Conservation (phyloP, 2,113 vertebrate species). For the Amblyopsis rosae region DNA sequence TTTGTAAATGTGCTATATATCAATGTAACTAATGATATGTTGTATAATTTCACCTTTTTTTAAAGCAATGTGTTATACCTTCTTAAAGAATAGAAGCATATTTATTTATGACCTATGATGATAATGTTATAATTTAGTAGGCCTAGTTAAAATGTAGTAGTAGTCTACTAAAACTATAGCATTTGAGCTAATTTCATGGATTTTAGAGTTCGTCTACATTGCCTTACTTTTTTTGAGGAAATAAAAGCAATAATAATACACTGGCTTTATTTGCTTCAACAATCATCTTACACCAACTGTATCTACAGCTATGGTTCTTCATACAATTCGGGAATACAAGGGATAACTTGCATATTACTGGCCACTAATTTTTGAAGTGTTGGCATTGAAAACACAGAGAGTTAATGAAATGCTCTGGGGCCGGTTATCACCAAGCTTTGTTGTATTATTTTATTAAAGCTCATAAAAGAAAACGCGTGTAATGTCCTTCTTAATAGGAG, state of each 20-base stretch:
- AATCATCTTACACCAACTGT: constrained; percentile 27
- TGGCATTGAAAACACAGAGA: too few species aligned
- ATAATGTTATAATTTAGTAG: neutral
- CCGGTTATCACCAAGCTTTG: too few species aligned
- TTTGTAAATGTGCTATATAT: constrained; percentile 33
- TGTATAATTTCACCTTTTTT: constrained; percentile 17
- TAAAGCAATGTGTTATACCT: constrained; percentile 18
- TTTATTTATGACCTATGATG: constrained; percentile 48
- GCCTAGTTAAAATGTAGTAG: constrained; percentile 10
- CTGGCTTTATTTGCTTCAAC: constrained; percentile 34
- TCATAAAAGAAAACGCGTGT: too few species aligned
- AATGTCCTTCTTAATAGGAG: too few species aligned
- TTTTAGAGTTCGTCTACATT: neutral
- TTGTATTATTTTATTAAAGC: too few species aligned
- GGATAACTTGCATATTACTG: too few species aligned
- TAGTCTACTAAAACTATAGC: neutral
- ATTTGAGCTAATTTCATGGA: too few species aligned
- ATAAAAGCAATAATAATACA: neutral
- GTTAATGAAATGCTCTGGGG: too few species aligned
- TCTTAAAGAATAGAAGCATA: constrained; percentile 10
- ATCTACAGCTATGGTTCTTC: too few species aligned
- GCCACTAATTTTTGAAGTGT: too few species aligned
- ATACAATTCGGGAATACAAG: too few species aligned
- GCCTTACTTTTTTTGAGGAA: constrained; percentile 6
- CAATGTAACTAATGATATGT: constrained; percentile 4